phyloP scores from a whole-genome alignment of 2,888 invertebrate species.

The Strigamia transsilvanica region DNA sequence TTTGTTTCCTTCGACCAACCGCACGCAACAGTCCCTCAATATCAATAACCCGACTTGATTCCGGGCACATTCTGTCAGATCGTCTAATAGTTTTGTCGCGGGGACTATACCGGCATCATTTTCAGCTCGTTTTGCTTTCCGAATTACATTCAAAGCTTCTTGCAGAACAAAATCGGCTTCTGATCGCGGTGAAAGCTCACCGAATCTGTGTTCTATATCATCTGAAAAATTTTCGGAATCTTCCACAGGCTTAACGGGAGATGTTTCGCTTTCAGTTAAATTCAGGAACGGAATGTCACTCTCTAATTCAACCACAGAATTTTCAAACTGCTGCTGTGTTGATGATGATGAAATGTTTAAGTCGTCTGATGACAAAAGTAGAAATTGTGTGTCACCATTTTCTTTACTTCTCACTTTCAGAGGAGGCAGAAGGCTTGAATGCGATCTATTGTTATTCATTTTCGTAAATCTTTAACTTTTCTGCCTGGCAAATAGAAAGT shows the following conservation, averaged over 20 bases:
- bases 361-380: not conserved
- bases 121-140: not conserved
- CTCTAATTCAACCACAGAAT: not conserved
- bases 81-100: not conserved
- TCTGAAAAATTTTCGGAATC: not conserved
- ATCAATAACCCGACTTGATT: not conserved
- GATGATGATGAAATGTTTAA: not conserved
- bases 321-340: not conserved
- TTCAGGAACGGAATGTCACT: not conserved
- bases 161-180: constrained; percentile 2
- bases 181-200: not conserved
- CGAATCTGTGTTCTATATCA: not conserved
- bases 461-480: not conserved
- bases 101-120: not conserved
- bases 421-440: not conserved
- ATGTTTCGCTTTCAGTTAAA: not conserved
- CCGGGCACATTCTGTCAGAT: constrained; percentile 1
- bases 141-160: not conserved
- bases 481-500: not conserved
- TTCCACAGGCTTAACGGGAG: not conserved
- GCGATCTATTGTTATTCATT: not conserved
- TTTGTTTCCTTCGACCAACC: constrained; percentile 3
- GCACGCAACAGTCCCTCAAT: constrained; percentile 26
- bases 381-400: not conserved
- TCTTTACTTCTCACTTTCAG: constrained; percentile 8